A percentile compares a stretch with the other conserved stretches of the same genome.
Conservation (phyloP, 2,797 vertebrate species). For the Geotrypetes seraphini region DNA sequence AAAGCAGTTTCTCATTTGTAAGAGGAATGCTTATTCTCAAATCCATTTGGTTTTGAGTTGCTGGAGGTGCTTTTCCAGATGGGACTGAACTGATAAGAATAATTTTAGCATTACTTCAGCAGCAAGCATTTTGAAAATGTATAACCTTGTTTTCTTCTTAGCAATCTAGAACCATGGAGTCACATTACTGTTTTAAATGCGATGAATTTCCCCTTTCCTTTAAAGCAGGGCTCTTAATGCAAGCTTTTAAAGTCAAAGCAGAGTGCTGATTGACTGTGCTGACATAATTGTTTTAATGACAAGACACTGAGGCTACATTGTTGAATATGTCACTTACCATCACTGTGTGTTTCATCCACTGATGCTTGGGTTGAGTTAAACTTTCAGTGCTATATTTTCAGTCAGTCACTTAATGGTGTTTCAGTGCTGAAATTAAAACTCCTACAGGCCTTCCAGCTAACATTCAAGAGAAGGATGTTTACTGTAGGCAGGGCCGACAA, state of each 20-base stretch:
- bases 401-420: constrained; percentile 51
- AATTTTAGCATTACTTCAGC: constrained; percentile 33
- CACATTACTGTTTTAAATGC: constrained; percentile 36
- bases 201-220: constrained; percentile 35
- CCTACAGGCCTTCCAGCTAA: constrained; percentile 44
- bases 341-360: constrained; percentile 49
- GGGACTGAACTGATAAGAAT: constrained; percentile 40
- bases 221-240: constrained; percentile 43
- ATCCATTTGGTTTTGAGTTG: constrained; percentile 21
- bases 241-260: constrained; percentile 51
- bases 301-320: constrained; percentile 43
- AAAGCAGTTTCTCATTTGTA: constrained; percentile 41
- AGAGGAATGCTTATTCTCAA: constrained; percentile 33
- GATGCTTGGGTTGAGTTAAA: constrained; percentile 48
- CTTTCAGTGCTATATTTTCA: constrained; percentile 49
- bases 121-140: constrained; percentile 42
- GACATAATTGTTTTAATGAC: constrained; percentile 65
- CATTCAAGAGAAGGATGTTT: constrained; percentile 37
- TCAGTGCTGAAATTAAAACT: constrained; percentile 44
- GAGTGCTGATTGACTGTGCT: constrained; percentile 56
- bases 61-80: constrained; percentile 32
- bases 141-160: constrained; percentile 50
- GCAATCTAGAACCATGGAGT: constrained; percentile 29
- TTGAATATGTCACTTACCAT: constrained; percentile 55
- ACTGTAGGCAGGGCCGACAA: no score